These are phyloP conservation scores for Hirudinaria manillensis DNA, from an alignment of 2,888 invertebrate genomes.

Conservation along the genomic window DNA sequence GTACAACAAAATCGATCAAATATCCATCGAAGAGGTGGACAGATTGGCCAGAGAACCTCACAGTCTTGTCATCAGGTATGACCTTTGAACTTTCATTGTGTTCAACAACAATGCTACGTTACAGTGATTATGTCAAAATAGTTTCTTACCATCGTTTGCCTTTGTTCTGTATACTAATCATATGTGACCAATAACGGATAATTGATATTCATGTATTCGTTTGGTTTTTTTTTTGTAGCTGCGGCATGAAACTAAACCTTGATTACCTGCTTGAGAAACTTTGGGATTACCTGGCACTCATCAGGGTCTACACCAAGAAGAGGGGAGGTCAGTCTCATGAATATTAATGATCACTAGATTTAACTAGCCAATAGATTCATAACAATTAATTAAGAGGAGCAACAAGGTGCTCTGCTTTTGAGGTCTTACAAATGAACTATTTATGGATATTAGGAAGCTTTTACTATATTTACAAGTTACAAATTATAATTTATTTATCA, in stretches of 20 bases:
- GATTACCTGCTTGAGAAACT: constrained; percentile 83
- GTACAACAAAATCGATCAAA: constrained; percentile 99
- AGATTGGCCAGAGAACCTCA: constrained; percentile 79
- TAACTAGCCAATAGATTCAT: neutral
- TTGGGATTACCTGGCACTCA: constrained; percentile 88
- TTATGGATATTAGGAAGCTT: neutral
- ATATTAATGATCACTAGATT: neutral
- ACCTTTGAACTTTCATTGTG: neutral
- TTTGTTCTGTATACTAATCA: neutral
- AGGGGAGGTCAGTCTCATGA: constrained; percentile 65
- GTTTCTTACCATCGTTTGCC: neutral
- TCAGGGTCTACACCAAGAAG: constrained; percentile 96
- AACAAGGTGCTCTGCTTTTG: too few species aligned
- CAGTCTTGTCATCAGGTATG: constrained; percentile 83
- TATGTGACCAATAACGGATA: neutral
- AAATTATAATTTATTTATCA: too few species aligned
- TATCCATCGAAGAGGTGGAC: constrained; percentile 96
- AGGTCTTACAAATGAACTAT: neutral
- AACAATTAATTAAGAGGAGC: too few species aligned
- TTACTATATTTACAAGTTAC: too few species aligned
- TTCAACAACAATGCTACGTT: neutral
- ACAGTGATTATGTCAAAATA: neutral
- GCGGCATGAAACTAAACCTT: constrained; percentile 96
- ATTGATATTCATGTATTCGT: neutral
- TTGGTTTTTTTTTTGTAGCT: constrained; percentile 60